Conservation (phyloP, 2,113 vertebrate genomes). For the Crotalus helleri region DNA sequence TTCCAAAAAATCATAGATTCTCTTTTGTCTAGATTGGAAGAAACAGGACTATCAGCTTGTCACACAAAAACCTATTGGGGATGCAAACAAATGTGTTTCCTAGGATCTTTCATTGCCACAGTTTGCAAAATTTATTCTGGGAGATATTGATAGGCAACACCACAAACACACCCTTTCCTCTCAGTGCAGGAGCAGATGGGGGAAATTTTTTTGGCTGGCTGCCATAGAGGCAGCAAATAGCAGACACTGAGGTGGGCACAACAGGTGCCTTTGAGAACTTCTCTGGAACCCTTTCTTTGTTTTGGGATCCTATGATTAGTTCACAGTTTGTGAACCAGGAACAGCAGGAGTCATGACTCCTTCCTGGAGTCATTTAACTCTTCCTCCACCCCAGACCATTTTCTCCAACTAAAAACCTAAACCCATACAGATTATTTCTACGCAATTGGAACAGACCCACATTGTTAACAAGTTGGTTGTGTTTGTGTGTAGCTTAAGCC, state of each 20-base stretch:
- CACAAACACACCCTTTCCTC: neutral
- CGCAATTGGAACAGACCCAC: neutral
- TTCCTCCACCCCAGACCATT: neutral
- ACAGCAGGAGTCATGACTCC: neutral
- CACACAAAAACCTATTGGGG: neutral
- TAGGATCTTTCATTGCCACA: neutral
- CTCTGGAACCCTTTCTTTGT: neutral
- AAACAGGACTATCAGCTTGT: neutral
- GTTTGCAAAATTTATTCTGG: neutral
- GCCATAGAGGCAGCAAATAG: neutral
- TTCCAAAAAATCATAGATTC: neutral
- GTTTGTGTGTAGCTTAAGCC: neutral
- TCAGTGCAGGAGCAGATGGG: neutral
- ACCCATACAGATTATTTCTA: neutral
- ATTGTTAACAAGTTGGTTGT: neutral
- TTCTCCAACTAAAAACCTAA: neutral
- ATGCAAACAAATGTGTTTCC: neutral
- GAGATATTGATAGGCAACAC: neutral
- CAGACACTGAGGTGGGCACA: neutral
- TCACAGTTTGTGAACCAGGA: neutral
- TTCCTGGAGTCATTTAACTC: neutral
- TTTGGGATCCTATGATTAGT: neutral
- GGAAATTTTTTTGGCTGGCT: neutral
- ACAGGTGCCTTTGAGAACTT: neutral
- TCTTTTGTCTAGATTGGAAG: neutral